Percentiles rank a stretch among this genome's conserved stretches.
These are phyloP conservation scores for Eudasyphora cyanicolor DNA, from an alignment of 2,888 invertebrate genomes.

Conservation along the genomic window DNA sequence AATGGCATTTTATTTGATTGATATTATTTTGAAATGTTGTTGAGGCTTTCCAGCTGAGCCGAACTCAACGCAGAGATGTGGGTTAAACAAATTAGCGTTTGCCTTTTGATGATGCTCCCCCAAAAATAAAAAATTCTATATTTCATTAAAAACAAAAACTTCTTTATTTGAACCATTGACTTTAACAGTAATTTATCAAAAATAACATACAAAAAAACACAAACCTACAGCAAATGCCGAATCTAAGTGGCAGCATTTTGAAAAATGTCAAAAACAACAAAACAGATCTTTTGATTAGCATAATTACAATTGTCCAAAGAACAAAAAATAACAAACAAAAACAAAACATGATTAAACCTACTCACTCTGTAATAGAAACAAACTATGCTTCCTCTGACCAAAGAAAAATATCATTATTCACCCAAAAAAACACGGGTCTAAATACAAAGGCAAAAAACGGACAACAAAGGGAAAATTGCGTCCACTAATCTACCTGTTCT, in stretches of 20 bases:
- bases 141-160: not conserved
- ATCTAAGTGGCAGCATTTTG: slow-evolving; percentile 15
- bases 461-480: not conserved
- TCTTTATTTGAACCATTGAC: slow-evolving; percentile 21
- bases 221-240: not conserved
- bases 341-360: slow-evolving; percentile 60
- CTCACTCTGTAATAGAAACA: slow-evolving; percentile 31
- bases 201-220: slow-evolving; percentile 4
- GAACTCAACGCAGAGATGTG: not conserved
- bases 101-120: not conserved
- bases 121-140: not conserved
- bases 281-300: slow-evolving; percentile 56
- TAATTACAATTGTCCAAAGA: slow-evolving; percentile 55
- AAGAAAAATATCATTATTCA: slow-evolving; percentile 21
- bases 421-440: not conserved
- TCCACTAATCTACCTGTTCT: slow-evolving; percentile 57
- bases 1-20: not conserved
- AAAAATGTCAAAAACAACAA: slow-evolving; percentile 40
- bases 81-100: not conserved
- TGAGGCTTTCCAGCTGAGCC: not conserved
- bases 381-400: slow-evolving; percentile 13
- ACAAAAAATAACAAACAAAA: not conserved
- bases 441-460: not conserved
- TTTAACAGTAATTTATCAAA: slow-evolving; percentile 32
- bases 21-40: not conserved